Evolutionary conservation across 2,113 vertebrate genomes (phyloP).

Genomic region (Cavia aperea): DNA sequence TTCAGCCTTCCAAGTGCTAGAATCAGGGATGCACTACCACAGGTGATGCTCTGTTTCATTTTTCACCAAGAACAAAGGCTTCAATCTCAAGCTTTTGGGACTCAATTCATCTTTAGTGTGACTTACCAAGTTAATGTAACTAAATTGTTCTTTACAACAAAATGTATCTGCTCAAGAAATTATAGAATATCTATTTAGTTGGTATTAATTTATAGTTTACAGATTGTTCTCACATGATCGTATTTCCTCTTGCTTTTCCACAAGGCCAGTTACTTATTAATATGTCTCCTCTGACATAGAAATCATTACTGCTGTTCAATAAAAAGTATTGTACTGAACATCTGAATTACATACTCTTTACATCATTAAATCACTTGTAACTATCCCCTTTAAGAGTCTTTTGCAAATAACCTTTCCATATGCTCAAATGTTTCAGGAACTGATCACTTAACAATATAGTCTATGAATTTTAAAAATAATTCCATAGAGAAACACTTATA

Average conservation of each 20-base stretch:
- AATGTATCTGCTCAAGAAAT: background rate
- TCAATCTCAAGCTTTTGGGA: background rate
- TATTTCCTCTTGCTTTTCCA: background rate
- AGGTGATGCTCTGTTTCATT: background rate
- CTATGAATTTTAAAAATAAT: constrained; percentile 1
- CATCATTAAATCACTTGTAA: background rate
- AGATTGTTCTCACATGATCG: background rate
- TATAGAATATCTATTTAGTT: background rate
- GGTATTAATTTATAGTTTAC: background rate
- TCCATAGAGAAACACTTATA: constrained; percentile 12
- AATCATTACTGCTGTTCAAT: background rate
- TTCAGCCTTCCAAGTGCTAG: background rate
- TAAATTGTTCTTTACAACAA: background rate
- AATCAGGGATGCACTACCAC: background rate
- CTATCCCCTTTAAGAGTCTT: background rate
- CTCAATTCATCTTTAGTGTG: background rate
- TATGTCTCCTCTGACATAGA: background rate
- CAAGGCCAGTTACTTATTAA: background rate
- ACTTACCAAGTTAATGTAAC: background rate
- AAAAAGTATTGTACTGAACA: background rate
- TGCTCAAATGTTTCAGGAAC: background rate
- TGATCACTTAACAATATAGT: background rate
- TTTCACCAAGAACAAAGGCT: background rate
- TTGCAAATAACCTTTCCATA: constrained; percentile 1
- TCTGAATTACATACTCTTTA: background rate